Percentiles rank a stretch among this genome's conserved stretches.
Evolutionary conservation across 2,797 vertebrate species (phyloP).

Genomic region (Muraenolepis orangiensis): DNA sequence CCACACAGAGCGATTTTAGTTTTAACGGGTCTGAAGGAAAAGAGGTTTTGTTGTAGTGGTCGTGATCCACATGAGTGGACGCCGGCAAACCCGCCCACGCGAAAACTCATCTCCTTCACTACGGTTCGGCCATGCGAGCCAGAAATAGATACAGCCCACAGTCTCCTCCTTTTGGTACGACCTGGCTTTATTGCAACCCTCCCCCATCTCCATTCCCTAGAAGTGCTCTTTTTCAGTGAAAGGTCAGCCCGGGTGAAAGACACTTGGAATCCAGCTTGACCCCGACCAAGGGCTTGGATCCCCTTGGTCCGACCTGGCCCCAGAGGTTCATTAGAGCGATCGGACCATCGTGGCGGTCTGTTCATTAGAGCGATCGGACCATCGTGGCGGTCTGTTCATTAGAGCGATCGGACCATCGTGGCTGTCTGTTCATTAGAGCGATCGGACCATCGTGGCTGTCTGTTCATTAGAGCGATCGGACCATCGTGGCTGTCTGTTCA

Average conservation of each 20-base stretch:
- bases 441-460: slow-evolving; percentile 25
- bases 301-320: slow-evolving; percentile 35
- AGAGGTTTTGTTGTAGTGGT: background rate
- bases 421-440: slow-evolving; percentile 31
- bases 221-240: slow-evolving; percentile 43
- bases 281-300: slow-evolving; percentile 23
- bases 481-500: slow-evolving; percentile 31
- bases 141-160: background rate
- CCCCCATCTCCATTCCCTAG: slow-evolving; percentile 14
- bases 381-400: slow-evolving; percentile 35
- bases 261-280: slow-evolving; percentile 44
- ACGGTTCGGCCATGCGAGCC: background rate
- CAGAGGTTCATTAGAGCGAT: slow-evolving; percentile 36
- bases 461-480: slow-evolving; percentile 37
- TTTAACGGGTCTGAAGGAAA: background rate
- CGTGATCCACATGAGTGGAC: background rate
- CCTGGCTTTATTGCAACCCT: slow-evolving; percentile 43
- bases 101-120: background rate
- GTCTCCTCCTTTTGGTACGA: slow-evolving; percentile 27
- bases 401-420: slow-evolving; percentile 33
- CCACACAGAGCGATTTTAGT: background rate
- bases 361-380: slow-evolving; percentile 25
- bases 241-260: slow-evolving; percentile 35
- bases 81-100: background rate
- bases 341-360: slow-evolving; percentile 31